Evolutionary conservation across 2,888 invertebrate genomes (phyloP).

Genomic region (Teleogryllus oceanicus): DNA sequence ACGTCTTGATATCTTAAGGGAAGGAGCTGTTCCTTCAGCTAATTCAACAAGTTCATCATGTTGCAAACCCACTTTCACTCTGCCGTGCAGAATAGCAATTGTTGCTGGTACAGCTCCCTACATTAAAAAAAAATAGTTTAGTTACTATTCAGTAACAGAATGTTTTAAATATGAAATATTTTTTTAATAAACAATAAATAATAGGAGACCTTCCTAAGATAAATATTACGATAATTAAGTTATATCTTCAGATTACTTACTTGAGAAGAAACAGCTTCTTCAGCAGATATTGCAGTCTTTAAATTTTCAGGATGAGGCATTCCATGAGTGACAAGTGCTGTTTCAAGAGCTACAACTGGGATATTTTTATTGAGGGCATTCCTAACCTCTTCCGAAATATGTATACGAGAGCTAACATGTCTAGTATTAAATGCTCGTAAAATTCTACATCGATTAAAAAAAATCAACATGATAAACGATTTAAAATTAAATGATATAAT

Average conservation of each 20-base stretch:
- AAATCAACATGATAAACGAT: too few species aligned
- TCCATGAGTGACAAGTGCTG: slow-evolving; percentile 97
- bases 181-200: neutral
- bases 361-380: slow-evolving; percentile 59
- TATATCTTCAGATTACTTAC: neutral
- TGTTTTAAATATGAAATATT: too few species aligned
- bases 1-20: slow-evolving; percentile 81
- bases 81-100: slow-evolving; percentile 81
- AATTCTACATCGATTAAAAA: too few species aligned
- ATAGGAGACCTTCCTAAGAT: too few species aligned
- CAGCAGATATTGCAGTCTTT: slow-evolving; percentile 77
- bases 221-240: too few species aligned
- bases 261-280: slow-evolving; percentile 68
- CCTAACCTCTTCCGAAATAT: slow-evolving; percentile 54
- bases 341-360: slow-evolving; percentile 92
- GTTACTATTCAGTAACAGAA: slow-evolving; percentile 12
- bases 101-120: slow-evolving; percentile 89
- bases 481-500: too few species aligned
- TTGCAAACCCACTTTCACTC: slow-evolving; percentile 74
- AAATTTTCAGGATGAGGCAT: slow-evolving; percentile 93
- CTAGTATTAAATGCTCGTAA: neutral
- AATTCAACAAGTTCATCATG: slow-evolving; percentile 62
- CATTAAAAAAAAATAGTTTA: slow-evolving; percentile 32
- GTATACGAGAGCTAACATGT: slow-evolving; percentile 2
- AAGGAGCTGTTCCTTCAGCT: slow-evolving; percentile 52